Percentiles rank a stretch among this genome's conserved stretches.
Conservation (phyloP, 2,113 vertebrate species). For the Corydoras maculifer region DNA sequence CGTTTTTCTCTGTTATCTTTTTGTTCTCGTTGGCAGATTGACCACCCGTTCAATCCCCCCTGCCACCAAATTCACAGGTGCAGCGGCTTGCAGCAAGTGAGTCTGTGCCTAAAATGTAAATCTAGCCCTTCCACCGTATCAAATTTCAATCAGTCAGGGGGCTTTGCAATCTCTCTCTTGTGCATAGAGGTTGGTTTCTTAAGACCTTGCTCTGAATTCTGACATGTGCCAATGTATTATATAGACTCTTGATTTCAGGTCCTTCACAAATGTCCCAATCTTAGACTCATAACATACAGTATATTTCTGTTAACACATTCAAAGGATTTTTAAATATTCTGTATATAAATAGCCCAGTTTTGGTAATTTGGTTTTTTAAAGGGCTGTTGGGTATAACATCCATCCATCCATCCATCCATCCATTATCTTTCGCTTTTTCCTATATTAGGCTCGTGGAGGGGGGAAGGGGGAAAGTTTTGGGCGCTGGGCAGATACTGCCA, state of each 20-base stretch:
- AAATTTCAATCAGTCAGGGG: constrained; percentile 5
- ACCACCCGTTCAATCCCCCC: constrained; percentile 26
- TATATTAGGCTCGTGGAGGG: no score
- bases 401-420: no score
- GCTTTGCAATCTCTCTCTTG: constrained; percentile 6
- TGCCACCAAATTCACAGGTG: constrained; percentile 25
- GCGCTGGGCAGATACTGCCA: no score
- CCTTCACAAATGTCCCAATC: no score
- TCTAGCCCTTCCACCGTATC: constrained; percentile 5
- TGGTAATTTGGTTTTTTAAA: no score
- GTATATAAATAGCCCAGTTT: no score
- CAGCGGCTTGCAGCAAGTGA: constrained; percentile 5
- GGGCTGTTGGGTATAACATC: no score
- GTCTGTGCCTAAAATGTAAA: constrained; percentile 10
- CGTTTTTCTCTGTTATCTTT: constrained; percentile 38
- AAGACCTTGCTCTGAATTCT: background rate
- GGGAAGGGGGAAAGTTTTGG: no score
- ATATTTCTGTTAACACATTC: no score
- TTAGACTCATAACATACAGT: no score
- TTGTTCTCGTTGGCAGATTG: constrained; percentile 30
- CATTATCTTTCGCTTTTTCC: no score
- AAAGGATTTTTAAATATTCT: no score
- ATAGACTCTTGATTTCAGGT: background rate
- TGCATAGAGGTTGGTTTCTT: background rate
- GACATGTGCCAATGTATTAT: background rate